Evolutionary conservation across 2,888 invertebrate genomes (phyloP), one percentile per base, ranked within the genome.

Genomic region (Sinelater perroti): DNA sequence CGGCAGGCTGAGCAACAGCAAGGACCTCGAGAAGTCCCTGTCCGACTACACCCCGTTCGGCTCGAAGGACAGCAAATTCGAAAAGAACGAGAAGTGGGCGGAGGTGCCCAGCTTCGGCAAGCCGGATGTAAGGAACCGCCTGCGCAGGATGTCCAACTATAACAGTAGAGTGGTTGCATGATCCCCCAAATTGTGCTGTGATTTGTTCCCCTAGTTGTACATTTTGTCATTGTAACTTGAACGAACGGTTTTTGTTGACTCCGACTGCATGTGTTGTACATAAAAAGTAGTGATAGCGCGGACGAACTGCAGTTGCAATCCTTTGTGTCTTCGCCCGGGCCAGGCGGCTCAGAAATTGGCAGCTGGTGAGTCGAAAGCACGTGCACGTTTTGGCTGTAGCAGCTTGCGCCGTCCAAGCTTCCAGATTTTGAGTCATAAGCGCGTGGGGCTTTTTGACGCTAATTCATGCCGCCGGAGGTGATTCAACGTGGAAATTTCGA

Each of bases 21-120:
- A 70, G 68, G 71, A 70, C 57, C 67, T 68, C 30, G 74, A 72
- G 42, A 72, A 70, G 60, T 65, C 71, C 4, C 70, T 72, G 53
- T 72, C 72, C 18, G 72, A 74, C 57, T 75, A 73, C 62, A 61
- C 70, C 7, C 70, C 67, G 55, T 45, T 62, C 28, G 71, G 63
- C 11, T 54, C 69, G 16, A 13, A 14, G 3, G 20, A 44, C 18
- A 20, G 42, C 20, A 46, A 52, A 3, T 65, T 66, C 64, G 72
- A 35, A 65, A 70, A 53, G 35, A 64, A 66, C 46, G 28, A 63
- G 56, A 36, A 50, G 40, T 44, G 59, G 61, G 26, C 52, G 20
- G 46, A 65, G 56, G 46, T 60, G 35, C 50, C 61, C 21, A 36
- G 57, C 33, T 58, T 49, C 20, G 50, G 62, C 46, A 57, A 57